Base-by-base conservation (phyloP, 2,797 vertebrate genomes). In the Knipowitschia caucasica region DNA sequence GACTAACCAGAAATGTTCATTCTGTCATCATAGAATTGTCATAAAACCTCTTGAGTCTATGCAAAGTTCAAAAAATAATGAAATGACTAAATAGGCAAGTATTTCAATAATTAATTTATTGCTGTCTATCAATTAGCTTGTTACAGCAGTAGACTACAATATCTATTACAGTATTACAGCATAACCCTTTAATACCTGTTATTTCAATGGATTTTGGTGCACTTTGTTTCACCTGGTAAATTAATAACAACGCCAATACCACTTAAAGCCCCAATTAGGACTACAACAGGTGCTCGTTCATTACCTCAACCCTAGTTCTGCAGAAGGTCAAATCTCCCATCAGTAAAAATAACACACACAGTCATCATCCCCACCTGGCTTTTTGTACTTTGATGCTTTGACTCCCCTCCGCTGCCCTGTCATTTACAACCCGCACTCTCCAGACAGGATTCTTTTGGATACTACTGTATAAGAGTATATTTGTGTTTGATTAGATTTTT, bases 301-400 rank as follows among this genome's bases (percentile, higher is more conserved):
- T 69, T 67, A 58, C 23, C 30, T 23, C 9, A 20, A 40, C 23
- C 46, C 40, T 34, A 44, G 17, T 31, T 36, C 26, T 35, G 30
- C 56, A 29, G 39, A 38, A 39, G 62, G 78, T 75, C 67, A 58
- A 44, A 60, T 78, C 68, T 83, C 64, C 35, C 58, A 45, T 60
- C 68, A 51, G 49, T 34, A 30, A 49, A 42, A 62, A 14, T 45
- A 50, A 57, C 44, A 35, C 7, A 1, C 9, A 34, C 50, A 24
- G 56, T 14, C 8, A 40, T 45, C 56, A 3, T 17, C 45, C 9
- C 66, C 56, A 71, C 64, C 68, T 69, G 65, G 24, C 31, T 31
- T 4, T 34, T 47, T 46, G 46, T 17, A 27, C 17, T 39, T 21
- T 20, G 25, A 61, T 40, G 50, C 36, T 71, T 66, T 52, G 59